These are phyloP conservation scores for Pipistrellus kuhlii DNA, from an alignment of 2,797 vertebrate species.

Conservation along the genomic window DNA sequence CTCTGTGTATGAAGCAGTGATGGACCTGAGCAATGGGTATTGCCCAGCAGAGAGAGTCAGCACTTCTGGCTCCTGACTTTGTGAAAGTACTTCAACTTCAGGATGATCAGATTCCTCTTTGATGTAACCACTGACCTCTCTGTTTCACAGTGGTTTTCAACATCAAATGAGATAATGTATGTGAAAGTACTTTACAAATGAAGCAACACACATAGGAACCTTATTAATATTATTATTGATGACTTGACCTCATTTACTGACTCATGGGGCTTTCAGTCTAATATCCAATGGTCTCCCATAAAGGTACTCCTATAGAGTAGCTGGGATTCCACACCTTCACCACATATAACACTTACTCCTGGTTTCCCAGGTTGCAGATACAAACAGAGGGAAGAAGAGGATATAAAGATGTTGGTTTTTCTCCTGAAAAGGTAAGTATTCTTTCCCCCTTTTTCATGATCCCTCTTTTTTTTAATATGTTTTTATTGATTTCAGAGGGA, in stretches of 20 bases:
- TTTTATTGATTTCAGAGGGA: too few species aligned
- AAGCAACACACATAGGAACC: too few species aligned
- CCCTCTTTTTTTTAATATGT: background rate
- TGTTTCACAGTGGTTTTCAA: background rate
- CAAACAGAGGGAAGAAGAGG: background rate
- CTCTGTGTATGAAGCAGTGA: background rate
- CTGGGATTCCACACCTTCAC: background rate
- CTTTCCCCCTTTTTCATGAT: background rate
- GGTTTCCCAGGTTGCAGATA: conserved; percentile 17
- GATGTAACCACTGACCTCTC: background rate
- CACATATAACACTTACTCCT: background rate
- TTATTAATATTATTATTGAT: background rate
- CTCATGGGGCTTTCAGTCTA: background rate
- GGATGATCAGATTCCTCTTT: background rate
- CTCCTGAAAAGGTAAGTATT: conserved; percentile 28
- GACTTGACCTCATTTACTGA: background rate
- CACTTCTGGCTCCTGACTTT: background rate
- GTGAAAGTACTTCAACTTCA: background rate
- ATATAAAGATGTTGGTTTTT: background rate
- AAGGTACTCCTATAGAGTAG: background rate
- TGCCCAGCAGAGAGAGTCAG: rapidly evolving
- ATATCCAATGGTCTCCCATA: background rate
- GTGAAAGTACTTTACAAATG: background rate
- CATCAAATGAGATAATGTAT: background rate
- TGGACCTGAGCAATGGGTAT: background rate